Base-by-base conservation (phyloP, 2,113 vertebrate genomes). In the Peucedramus taeniatus region DNA sequence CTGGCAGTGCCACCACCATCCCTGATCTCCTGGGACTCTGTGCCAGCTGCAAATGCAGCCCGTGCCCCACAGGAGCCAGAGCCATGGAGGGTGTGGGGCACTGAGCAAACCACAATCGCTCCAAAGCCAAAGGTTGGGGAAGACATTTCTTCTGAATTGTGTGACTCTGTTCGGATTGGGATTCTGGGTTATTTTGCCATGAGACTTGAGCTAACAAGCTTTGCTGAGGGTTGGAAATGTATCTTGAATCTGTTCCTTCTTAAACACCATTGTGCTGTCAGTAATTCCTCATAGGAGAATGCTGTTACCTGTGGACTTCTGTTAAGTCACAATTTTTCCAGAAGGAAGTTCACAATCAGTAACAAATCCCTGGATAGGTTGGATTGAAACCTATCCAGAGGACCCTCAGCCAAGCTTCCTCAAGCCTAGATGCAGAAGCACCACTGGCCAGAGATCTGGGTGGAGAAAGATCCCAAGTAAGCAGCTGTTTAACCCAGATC, bases 21-120 rank as follows among this genome's bases (percentile, higher is more conserved):
- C 54, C 35, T 39, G 35, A 39, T 39, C 37, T 37, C 35, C n/a
- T 30, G 37, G 37, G 18, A 15, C 37, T 40, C 60, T 30, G 64
- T 74, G 56, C 20, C 71, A 4, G 40, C 50, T 24, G 35, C n/a
- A 63, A 59, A 49, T 39, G 26, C 60, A 40, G 6, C 44, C 28
- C 2, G 1, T 70, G 69, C 47, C 37, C 56, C 35, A 17, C 23
- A 11, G 69, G 63, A 39, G 19, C 37, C 61, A 39, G 59, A 57
- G 57, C 51, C 44, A 3, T 1, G 28, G 33, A 35, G 16, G 15
- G 6, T 30, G 47, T 30, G 66, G 66, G 40, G 26, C 40, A 42
- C 89, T 5, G 57, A 82, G 28, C 44, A 57, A 69, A 65, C 30
- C 5, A 2, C 5, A 3, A 21, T 63, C 0, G 0, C 35, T 42